Evolutionary conservation across 2,888 invertebrate genomes (phyloP), one percentile per base, ranked within the genome.

Genomic region (Nomada goodeniana): DNA sequence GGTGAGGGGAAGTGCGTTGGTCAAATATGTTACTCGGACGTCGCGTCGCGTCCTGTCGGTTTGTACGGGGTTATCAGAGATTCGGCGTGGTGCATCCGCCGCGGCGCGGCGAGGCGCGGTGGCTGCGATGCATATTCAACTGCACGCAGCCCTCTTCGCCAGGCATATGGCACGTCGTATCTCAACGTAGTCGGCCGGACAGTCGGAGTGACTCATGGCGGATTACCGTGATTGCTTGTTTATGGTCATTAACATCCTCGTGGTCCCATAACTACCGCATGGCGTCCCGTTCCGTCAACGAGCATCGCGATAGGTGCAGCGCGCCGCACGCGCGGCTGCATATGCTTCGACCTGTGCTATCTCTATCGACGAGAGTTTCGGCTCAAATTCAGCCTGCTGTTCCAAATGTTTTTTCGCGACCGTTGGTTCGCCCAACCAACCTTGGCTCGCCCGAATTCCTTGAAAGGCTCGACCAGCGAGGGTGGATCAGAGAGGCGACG

Each of bases 191-290:
- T 91, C 89, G 84, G 89, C 87, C 86, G 86, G 93, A 93, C 93
- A 93, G 93, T 91, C 91, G 90, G 93, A 93, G 93, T 93, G 93
- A 93, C 93, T 93, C 93, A 93, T 93, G 91, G 92, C 91, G 93
- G 93, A 93, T 93, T 93, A 93, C 92, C 91, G 91, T 93, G 92
- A 93, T 93, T 93, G 93, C 93, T 93, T 93, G 93, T 93, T 93
- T 93, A 93, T 93, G 93, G 93, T 93, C 93, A 93, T 93, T 93
- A 93, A 93, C 93, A 93, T 93, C 93, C 92, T 93, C 92, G 91
- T 91, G 92, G 92, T 92, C 89, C 92, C 92, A 93, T 93, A 93
- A 93, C 93, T 91, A 90, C 92, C 86, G 89, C 90, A 89, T 89
- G 88, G 90, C 89, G 90, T 91, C 91, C 91, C 89, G 84, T 91